Conservation (phyloP, 2,797 vertebrate genomes). For the Atherinosoma microstoma region DNA sequence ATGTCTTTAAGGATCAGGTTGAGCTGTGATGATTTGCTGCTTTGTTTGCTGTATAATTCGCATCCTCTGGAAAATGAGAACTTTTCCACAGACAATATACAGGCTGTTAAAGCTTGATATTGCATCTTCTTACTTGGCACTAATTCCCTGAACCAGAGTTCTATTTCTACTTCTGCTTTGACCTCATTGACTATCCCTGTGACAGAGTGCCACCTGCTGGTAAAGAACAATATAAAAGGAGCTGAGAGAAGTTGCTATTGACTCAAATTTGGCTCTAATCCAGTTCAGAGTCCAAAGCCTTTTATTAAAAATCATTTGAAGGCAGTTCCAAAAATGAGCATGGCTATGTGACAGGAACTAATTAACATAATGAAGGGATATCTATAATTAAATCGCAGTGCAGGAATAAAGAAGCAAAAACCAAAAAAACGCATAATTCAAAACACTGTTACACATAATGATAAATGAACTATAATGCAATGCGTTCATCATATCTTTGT, state of each 20-base stretch:
- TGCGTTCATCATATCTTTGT: background rate
- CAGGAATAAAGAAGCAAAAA: constrained; percentile 10
- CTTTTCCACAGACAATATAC: constrained; percentile 9
- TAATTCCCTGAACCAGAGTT: constrained; percentile 44
- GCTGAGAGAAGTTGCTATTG: constrained; percentile 4
- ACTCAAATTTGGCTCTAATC: constrained; percentile 37
- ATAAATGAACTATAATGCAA: background rate
- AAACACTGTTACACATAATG: constrained; percentile 1
- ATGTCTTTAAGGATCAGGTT: constrained; percentile 22
- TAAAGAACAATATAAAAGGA: background rate
- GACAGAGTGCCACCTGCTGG: constrained; percentile 74
- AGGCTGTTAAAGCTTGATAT: constrained; percentile 35
- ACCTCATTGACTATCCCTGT: constrained; percentile 20
- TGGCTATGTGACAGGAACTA: constrained; percentile 12
- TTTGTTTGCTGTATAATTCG: constrained; percentile 22
- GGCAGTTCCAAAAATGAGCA: constrained; percentile 23
- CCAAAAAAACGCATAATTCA: background rate
- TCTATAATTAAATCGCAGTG: constrained; percentile 1
- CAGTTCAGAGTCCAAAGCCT: constrained; percentile 1
- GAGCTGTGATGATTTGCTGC: constrained; percentile 7
- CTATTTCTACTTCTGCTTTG: constrained; percentile 10
- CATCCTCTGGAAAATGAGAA: constrained; percentile 25
- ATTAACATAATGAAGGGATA: constrained; percentile 26
- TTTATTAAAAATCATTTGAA: constrained; percentile 40
- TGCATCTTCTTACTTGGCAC: constrained; percentile 40